Conservation (phyloP, 1,140 invertebrate species). For the Listronotus oregonensis region DNA sequence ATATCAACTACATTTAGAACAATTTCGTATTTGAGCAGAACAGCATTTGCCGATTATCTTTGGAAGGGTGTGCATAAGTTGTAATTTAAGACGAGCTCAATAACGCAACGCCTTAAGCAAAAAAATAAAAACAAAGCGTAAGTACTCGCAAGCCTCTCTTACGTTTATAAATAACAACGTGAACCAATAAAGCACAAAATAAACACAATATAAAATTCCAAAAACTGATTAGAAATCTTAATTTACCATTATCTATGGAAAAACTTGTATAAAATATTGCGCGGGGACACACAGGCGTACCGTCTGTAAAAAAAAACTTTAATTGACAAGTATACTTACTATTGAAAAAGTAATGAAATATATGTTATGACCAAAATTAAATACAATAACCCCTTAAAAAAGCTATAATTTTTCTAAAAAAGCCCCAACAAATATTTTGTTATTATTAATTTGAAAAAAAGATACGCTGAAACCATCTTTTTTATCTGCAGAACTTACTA, state of each 20-base stretch:
- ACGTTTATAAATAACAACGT: constrained; percentile 25
- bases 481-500: no score
- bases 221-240: constrained; percentile 44
- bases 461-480: no score
- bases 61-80: not conserved
- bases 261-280: constrained; percentile 20
- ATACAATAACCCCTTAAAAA: no score
- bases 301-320: no score
- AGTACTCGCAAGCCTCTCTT: constrained; percentile 20
- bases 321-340: no score
- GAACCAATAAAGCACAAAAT: constrained; percentile 38
- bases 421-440: no score
- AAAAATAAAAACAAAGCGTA: constrained; percentile 8
- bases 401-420: no score
- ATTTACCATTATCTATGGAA: constrained; percentile 42
- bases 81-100: constrained; percentile 14
- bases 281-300: not conserved
- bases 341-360: no score
- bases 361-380: no score
- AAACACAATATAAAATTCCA: constrained; percentile 40
- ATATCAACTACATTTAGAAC: no score
- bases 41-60: constrained; percentile 3
- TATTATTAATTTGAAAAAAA: no score
- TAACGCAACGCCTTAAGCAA: not conserved
- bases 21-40: not conserved